Conservation (phyloP, 92 coral and sea anemone species). For the Parazoanthus darwini region DNA sequence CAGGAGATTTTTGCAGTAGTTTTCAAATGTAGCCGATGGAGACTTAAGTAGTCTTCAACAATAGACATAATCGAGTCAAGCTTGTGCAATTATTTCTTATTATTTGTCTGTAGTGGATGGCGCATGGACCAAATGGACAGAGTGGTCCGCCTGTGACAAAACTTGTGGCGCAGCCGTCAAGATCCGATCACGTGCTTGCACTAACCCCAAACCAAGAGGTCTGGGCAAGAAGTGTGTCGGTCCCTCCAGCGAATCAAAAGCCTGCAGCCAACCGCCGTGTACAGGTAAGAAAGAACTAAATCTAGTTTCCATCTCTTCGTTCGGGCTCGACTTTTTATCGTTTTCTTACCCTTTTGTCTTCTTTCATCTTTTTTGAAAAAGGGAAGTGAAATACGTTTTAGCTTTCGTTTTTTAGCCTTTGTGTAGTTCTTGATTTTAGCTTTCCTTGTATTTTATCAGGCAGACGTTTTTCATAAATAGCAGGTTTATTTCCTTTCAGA, state of each 20-base stretch:
- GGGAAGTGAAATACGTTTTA: no score
- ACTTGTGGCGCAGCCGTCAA: constrained; percentile 35
- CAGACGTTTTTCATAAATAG: no score
- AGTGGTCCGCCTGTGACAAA: constrained; percentile 32
- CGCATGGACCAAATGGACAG: constrained; percentile 39
- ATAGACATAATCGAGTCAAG: not conserved
- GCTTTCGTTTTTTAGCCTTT: no score
- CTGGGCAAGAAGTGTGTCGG: constrained; percentile 33
- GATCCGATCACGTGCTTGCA: constrained; percentile 38
- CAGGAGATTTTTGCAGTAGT: no score
- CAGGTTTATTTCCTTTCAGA: no score
- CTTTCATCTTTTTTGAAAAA: no score
- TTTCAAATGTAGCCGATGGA: no score
- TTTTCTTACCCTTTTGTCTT: no score
- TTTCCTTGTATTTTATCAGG: no score
- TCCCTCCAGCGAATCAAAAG: constrained; percentile 27
- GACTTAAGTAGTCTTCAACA: not conserved
- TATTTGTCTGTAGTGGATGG: constrained; percentile 27
- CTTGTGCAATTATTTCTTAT: not conserved
- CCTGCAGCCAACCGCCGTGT: constrained; percentile 28
- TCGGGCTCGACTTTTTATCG: no score
- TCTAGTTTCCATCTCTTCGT: no score
- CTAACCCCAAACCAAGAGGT: constrained; percentile 43
- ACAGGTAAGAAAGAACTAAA: not conserved
- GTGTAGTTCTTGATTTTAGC: no score